phyloP scores from a whole-genome alignment of 2,888 invertebrate species.

The Druceiella hillmani region DNA sequence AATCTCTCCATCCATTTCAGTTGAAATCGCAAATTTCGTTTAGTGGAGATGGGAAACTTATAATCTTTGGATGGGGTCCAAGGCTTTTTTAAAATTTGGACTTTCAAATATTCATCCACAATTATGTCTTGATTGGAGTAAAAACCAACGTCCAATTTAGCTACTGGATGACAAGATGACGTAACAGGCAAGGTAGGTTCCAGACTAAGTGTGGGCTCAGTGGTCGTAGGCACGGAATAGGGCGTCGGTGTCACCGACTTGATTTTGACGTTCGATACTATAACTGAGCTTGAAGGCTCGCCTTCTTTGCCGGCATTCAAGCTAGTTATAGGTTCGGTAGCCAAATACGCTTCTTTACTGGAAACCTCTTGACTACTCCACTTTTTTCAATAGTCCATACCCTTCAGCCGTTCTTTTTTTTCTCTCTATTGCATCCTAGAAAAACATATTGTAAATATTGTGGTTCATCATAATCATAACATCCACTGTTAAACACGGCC shows the following conservation, averaged over 20 bases:
- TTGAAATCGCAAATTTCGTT: too few species aligned
- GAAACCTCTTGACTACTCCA: conserved; percentile 12
- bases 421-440: too few species aligned
- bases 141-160: conserved; percentile 13
- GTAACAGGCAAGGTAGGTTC: conserved; percentile 9
- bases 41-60: conserved; percentile 14
- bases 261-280: conserved; percentile 8
- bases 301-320: too few species aligned
- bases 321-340: conserved; percentile 9
- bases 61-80: conserved; percentile 15
- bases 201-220: conserved; percentile 13
- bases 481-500: too few species aligned
- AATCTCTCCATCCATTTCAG: conserved; percentile 16
- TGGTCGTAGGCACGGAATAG: conserved; percentile 11
- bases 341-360: conserved; percentile 9
- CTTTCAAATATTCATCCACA: conserved; percentile 13
- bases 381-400: conserved; percentile 14
- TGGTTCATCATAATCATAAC: too few species aligned
- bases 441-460: too few species aligned
- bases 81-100: conserved; percentile 14
- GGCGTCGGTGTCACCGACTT: conserved; percentile 10
- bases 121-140: conserved; percentile 12
- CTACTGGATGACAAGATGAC: conserved; percentile 8
- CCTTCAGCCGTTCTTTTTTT: too few species aligned
- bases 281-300: too few species aligned